Conservation (phyloP, 2,797 vertebrate species). For the Coracias cyanogaster region DNA sequence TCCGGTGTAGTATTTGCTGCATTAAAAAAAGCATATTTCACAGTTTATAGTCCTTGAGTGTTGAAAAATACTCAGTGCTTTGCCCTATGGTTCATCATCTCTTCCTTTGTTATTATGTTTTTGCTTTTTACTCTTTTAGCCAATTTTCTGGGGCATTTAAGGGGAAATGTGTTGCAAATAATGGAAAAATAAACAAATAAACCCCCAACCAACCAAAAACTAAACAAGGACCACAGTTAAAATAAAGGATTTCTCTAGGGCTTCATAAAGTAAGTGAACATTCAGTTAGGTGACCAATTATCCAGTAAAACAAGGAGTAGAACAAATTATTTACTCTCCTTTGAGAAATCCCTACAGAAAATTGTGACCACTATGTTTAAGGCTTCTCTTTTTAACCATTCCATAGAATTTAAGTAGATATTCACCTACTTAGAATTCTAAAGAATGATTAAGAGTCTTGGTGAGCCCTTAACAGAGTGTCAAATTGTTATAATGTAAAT, state of each 20-base stretch:
- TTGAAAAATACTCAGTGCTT: neutral
- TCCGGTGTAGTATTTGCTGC: neutral
- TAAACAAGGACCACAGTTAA: neutral
- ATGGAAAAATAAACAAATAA: neutral
- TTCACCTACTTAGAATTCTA: neutral
- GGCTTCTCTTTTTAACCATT: neutral
- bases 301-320: neutral
- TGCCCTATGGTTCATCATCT: neutral
- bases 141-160: neutral
- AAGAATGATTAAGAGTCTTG: neutral
- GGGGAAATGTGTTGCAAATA: neutral
- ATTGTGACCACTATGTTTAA: neutral
- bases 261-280: neutral
- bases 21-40: neutral
- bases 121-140: neutral
- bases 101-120: neutral
- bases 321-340: neutral
- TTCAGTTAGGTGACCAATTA: neutral
- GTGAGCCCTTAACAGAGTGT: neutral
- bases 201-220: neutral
- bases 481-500: neutral
- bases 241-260: neutral
- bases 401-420: neutral
- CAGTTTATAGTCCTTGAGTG: neutral
- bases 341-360: neutral